Base-by-base conservation (phyloP, 2,113 vertebrate genomes). In the Probosciger aterrimus region DNA sequence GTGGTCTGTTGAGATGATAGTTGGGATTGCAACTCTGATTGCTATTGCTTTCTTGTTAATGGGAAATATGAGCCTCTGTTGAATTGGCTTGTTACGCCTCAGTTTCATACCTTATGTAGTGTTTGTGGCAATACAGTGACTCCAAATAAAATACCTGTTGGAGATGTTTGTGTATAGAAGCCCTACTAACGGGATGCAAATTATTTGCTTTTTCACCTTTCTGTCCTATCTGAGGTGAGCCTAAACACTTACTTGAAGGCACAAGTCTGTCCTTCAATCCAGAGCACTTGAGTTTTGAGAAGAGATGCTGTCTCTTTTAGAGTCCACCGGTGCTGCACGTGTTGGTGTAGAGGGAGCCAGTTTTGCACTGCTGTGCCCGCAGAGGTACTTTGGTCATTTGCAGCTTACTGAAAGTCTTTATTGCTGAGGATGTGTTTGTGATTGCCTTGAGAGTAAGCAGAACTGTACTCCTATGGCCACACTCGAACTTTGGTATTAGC, bases 271-370 rank as follows among this genome's bases (percentile, higher is more conserved):
- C 33, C n/a, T 82, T 78, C 18, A 82, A 0, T 62, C 18, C 30
- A 63, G n/a, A 92, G 27, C 22, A 22, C 14, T 60, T 83, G 37
- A 63, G n/a, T 64, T 91, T 65, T 67, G 31, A 46, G 59, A 64
- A 52, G 46, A 35, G 22, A 16, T 4, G 0, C 7, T 47, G 12
- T 43, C 11, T 13, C 9, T 27, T 69, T 79, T 43, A 20, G 57
- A 43, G 22, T 53, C 31, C 6, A 18, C 7, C 6, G 12, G 20
- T 79, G 78, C 30, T 81, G 60, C 30, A 7, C 0, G 0, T 44
- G 16, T 14, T 63, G 55, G 18, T 63, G 13, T 41, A 19, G 9
- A 9, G 28, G 41, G 10, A 82, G 15, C 33, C 50, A n/a, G 28
- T 53, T 57, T 43, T 60, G 31, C 50, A 9, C 18, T 62, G 46